phyloP scores from a whole-genome alignment of 1,140 invertebrate species.

The Meteorus sp. region DNA sequence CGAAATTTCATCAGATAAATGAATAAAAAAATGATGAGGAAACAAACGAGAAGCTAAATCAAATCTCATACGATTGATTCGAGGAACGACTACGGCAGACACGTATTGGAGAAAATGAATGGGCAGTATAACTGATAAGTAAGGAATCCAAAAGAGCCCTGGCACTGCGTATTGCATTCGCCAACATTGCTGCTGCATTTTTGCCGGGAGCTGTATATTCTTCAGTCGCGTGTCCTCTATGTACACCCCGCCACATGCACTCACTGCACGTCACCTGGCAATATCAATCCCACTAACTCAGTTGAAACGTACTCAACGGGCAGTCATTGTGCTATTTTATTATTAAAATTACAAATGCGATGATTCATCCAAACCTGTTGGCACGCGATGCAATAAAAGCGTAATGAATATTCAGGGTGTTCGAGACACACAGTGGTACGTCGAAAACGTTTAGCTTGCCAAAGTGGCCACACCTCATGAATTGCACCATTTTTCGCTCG shows the following conservation, averaged over 20 bases:
- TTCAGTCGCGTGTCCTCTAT: conserved; percentile 53
- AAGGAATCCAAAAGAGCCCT: conserved; percentile 41
- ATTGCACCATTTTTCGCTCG: conserved; percentile 29
- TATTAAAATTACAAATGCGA: neutral
- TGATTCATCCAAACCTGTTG: conserved; percentile 39
- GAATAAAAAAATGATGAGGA: neutral
- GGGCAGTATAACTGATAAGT: conserved; percentile 41
- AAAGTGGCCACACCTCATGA: conserved; percentile 50
- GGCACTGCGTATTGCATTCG: conserved; percentile 38
- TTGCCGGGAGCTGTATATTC: conserved; percentile 43
- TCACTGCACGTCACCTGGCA: conserved; percentile 48
- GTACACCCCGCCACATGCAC: conserved; percentile 49
- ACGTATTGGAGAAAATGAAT: conserved; percentile 31
- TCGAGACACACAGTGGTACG: conserved; percentile 45
- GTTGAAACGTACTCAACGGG: too few relatives aligned
- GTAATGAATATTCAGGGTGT: conserved; percentile 47
- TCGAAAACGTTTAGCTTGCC: conserved; percentile 49
- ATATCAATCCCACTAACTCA: too few relatives aligned
- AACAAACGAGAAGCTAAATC: neutral
- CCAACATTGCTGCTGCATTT: conserved; percentile 36
- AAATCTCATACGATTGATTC: neutral
- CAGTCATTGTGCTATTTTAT: too few relatives aligned
- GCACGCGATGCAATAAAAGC: conserved; percentile 53
- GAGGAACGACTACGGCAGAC: conserved; percentile 11
- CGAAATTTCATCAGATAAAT: conserved; percentile 3